A percentile compares a stretch with the other conserved stretches of the same genome.
Conservation (phyloP, 1,140 invertebrate species). For the Trachelipus rathkii region DNA sequence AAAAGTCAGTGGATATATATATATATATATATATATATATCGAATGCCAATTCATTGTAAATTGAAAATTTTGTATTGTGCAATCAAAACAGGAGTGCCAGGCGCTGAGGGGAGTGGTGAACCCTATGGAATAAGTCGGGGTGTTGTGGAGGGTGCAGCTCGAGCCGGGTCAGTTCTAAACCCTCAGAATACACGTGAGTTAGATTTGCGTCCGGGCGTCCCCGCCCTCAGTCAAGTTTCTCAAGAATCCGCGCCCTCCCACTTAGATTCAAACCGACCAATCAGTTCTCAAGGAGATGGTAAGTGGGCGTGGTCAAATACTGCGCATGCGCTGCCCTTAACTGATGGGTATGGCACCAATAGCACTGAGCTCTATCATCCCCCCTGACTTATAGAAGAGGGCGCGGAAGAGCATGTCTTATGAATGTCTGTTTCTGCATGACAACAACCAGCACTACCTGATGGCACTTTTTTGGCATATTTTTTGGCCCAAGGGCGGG, state of each 20-base stretch:
- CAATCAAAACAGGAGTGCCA: constrained; percentile 14
- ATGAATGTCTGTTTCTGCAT: constrained; percentile 4
- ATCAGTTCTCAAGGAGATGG: not conserved
- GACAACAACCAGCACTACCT: not conserved
- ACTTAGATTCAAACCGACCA: not conserved
- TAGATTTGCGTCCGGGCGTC: constrained; percentile 20
- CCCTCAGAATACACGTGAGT: constrained; percentile 16
- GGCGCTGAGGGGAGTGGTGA: constrained; percentile 25
- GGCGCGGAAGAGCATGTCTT: not conserved
- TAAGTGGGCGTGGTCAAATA: not conserved
- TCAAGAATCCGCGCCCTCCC: not conserved
- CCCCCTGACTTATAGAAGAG: not conserved
- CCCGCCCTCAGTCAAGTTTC: constrained; percentile 29
- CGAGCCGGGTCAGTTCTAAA: constrained; percentile 22
- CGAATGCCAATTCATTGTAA: not conserved
- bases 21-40: not conserved
- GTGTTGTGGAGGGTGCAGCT: constrained; percentile 26
- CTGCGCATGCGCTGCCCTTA: constrained; percentile 7
- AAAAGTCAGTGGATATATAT: not conserved
- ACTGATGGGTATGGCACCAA: not conserved
- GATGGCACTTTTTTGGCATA: not conserved
- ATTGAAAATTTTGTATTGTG: constrained; percentile 2
- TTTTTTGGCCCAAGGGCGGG: not conserved
- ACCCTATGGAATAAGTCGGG: constrained; percentile 27
- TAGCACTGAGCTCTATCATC: not conserved